A percentile compares a stretch with the other conserved stretches of the same genome.
phyloP scores from a whole-genome alignment of 2,113 vertebrate genomes.

The Aythya baeri region DNA sequence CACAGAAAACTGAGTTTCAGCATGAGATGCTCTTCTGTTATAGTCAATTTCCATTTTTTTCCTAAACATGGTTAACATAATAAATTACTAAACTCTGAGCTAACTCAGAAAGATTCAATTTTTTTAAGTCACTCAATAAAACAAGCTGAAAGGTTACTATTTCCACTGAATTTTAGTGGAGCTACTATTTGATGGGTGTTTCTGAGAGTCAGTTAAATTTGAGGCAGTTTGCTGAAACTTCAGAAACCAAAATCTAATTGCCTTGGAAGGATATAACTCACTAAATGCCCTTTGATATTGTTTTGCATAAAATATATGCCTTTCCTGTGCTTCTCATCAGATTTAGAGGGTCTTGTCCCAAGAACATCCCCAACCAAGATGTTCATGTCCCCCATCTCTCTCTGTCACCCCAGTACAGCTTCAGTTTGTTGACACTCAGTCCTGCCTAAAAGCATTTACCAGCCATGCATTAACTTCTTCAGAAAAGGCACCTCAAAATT shows the following conservation, averaged over 20 bases:
- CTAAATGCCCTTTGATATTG: background rate
- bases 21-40: constrained; percentile 82
- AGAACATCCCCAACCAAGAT: background rate
- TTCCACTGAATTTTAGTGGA: background rate
- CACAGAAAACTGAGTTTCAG: constrained; percentile 82
- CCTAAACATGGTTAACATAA: constrained; percentile 87
- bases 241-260: background rate
- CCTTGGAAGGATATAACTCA: background rate
- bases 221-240: background rate
- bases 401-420: background rate
- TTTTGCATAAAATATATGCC: background rate
- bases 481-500: background rate
- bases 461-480: background rate
- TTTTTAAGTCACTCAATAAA: background rate
- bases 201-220: background rate
- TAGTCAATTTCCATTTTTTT: constrained; percentile 84
- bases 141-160: background rate
- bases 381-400: background rate
- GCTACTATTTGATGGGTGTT: background rate
- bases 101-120: constrained; percentile 23
- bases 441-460: background rate
- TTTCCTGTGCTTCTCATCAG: background rate
- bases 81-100: constrained; percentile 69
- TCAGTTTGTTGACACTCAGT: background rate
- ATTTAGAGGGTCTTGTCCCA: background rate